Percentiles rank a stretch among this genome's conserved stretches.
Evolutionary conservation across 2,113 vertebrate genomes (phyloP).

Genomic region (Brachyhypopomus occidentalis): DNA sequence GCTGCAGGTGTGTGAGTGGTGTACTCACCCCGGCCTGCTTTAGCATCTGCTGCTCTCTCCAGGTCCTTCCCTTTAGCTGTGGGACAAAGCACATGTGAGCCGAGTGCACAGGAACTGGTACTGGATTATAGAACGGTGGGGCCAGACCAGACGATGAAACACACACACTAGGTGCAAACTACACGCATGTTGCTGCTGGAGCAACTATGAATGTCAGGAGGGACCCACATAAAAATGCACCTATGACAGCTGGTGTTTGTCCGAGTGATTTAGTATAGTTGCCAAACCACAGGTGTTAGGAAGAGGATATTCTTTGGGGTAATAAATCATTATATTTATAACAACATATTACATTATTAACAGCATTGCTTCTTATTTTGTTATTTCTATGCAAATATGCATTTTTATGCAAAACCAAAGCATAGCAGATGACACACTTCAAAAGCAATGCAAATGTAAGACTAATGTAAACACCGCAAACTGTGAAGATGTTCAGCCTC

Average conservation of each 20-base stretch:
- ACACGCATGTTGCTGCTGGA: too few species aligned
- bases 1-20: background rate
- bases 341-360: background rate
- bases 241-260: too few species aligned
- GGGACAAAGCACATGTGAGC: slow-evolving; percentile 54
- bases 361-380: background rate
- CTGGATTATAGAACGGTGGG: background rate
- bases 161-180: too few species aligned
- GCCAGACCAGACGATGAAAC: background rate
- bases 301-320: too few species aligned
- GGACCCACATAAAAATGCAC: too few species aligned
- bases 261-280: background rate
- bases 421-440: background rate
- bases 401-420: background rate
- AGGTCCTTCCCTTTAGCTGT: slow-evolving; percentile 94
- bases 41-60: slow-evolving; percentile 83
- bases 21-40: slow-evolving; percentile 84
- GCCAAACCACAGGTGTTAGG: background rate
- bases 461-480: too few species aligned
- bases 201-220: too few species aligned
- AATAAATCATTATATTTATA: too few species aligned
- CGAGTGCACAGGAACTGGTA: background rate
- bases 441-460: background rate
- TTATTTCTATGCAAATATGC: background rate
- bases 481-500: too few species aligned